Conservation (phyloP, 1,140 invertebrate genomes). For the Drosophila azteca region DNA sequence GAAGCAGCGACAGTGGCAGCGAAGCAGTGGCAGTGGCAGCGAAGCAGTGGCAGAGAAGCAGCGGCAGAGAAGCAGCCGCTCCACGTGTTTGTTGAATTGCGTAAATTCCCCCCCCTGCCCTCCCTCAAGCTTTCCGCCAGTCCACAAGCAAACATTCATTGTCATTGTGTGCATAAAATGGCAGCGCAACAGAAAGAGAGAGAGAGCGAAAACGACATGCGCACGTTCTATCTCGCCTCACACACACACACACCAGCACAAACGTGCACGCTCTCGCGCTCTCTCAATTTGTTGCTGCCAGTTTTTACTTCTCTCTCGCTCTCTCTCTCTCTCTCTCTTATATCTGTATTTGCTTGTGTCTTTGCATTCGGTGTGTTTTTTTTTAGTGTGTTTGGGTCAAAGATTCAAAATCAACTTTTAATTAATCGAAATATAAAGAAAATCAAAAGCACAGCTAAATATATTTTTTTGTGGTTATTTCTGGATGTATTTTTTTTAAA, state of each 20-base stretch:
- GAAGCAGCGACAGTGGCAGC: constrained; percentile 20
- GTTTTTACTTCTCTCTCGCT: constrained; percentile 17
- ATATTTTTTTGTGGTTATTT: constrained; percentile 22
- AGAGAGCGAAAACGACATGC: constrained; percentile 34
- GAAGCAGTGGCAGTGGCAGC: constrained; percentile 27
- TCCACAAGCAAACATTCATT: constrained; percentile 38
- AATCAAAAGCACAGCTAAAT: background rate
- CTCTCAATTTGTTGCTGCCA: constrained; percentile 4
- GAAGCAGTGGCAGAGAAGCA: constrained; percentile 9
- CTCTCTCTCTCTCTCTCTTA: constrained; percentile 20
- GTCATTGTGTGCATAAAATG: constrained; percentile 56
- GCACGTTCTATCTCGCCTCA: constrained; percentile 27
- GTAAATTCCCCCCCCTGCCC: constrained; percentile 52
- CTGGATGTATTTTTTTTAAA: constrained; percentile 3
- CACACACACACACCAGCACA: constrained; percentile 22
- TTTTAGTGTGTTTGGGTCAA: constrained; percentile 22
- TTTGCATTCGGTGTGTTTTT: constrained; percentile 24
- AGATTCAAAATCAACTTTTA: constrained; percentile 53
- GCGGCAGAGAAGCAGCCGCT: constrained; percentile 52
- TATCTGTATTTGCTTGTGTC: constrained; percentile 16
- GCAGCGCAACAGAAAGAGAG: constrained; percentile 30
- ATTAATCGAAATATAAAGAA: constrained; percentile 52
- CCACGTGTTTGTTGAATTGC: constrained; percentile 77
- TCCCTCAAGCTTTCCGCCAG: background rate
- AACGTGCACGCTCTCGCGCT: constrained; percentile 33